phyloP scores from a whole-genome alignment of 2,888 invertebrate genomes.

The Smittia aterrima region DNA sequence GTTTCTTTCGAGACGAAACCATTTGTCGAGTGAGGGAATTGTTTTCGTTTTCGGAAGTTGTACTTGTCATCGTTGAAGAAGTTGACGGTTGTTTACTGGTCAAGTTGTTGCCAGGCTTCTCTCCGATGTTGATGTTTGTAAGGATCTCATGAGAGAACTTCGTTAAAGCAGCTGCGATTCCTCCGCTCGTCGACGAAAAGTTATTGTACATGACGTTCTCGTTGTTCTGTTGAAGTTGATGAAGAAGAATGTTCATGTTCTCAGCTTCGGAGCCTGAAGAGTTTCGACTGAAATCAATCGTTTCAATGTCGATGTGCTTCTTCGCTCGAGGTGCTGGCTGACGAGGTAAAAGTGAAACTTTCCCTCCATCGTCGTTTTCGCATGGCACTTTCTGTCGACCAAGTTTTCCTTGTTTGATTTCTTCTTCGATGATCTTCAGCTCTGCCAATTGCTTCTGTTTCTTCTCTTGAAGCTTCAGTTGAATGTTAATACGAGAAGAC shows the following conservation, averaged over 20 bases:
- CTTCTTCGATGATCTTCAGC: conserved; percentile 77
- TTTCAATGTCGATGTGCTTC: conserved; percentile 61
- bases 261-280: conserved; percentile 36
- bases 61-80: conserved; percentile 43
- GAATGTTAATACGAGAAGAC: conserved; percentile 76
- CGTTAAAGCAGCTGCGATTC: conserved; percentile 30
- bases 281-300: conserved; percentile 50
- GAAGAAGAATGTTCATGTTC: conserved; percentile 32
- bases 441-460: conserved; percentile 85
- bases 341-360: conserved; percentile 50
- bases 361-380: conserved; percentile 44
- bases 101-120: conserved; percentile 43
- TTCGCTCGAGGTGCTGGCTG: conserved; percentile 72
- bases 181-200: conserved; percentile 40
- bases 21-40: conserved; percentile 47
- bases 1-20: conserved; percentile 34
- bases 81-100: conserved; percentile 47
- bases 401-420: conserved; percentile 79
- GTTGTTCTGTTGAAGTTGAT: conserved; percentile 35
- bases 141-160: conserved; percentile 37
- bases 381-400: conserved; percentile 59
- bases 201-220: conserved; percentile 41
- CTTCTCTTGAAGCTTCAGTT: conserved; percentile 82
- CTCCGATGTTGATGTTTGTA: conserved; percentile 27
- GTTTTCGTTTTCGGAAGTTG: conserved; percentile 45